These are phyloP conservation scores for Buathra laborator DNA, from an alignment of 2,888 invertebrate species.

Conservation along the genomic window DNA sequence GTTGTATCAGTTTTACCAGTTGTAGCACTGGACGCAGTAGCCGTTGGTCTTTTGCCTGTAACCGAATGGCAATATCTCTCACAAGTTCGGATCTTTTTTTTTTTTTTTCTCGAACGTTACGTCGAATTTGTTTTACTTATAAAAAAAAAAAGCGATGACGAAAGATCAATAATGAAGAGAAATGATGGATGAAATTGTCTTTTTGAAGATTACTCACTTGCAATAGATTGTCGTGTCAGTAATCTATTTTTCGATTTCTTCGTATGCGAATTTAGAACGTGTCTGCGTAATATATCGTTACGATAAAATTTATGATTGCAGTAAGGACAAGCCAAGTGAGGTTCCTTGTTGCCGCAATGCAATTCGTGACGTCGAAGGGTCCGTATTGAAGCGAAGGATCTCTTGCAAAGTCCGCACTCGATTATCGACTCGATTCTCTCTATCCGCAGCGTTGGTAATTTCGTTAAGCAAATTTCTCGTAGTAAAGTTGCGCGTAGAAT, in stretches of 20 bases:
- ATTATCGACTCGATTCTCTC: constrained; percentile 6
- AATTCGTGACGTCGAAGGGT: constrained; percentile 80
- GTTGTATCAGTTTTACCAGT: not conserved
- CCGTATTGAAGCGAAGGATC: not conserved
- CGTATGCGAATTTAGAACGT: constrained; percentile 66
- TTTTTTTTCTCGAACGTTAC: too few relatives aligned
- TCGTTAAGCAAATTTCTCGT: not conserved
- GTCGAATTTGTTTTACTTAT: too few relatives aligned
- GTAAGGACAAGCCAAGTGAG: constrained; percentile 93
- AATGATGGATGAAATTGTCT: too few relatives aligned
- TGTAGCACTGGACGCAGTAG: not conserved
- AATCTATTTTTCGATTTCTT: not conserved
- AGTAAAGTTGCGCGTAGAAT: constrained; percentile 13
- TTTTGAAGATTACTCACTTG: not conserved
- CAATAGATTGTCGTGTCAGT: not conserved
- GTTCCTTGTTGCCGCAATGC: constrained; percentile 88
- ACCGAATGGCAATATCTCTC: not conserved
- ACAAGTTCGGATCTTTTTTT: not conserved
- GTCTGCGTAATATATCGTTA: constrained; percentile 74
- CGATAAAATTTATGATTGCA: constrained; percentile 85
- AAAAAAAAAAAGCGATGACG: too few relatives aligned
- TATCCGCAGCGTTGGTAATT: not conserved
- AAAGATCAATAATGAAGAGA: too few relatives aligned
- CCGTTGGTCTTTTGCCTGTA: not conserved
- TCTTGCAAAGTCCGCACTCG: constrained; percentile 18